These are phyloP conservation scores for Haplochromis vanheusdeni DNA, from an alignment of 2,113 vertebrate species.

Conservation along the genomic window DNA sequence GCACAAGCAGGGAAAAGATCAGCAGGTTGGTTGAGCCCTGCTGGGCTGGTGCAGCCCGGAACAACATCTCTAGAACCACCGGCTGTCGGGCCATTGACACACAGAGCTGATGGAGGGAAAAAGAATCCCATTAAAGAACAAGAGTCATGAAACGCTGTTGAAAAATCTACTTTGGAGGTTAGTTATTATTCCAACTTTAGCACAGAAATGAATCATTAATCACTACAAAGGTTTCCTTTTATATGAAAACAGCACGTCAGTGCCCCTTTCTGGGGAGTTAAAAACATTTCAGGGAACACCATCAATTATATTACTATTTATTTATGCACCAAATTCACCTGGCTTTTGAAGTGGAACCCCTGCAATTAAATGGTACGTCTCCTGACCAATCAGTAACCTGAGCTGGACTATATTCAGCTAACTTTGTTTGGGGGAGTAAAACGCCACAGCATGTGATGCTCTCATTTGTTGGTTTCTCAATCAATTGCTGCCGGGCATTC, in stretches of 20 bases:
- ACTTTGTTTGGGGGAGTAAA: neutral
- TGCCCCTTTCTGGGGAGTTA: neutral
- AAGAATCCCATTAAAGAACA: neutral
- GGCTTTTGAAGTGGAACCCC: neutral
- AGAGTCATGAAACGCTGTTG: neutral
- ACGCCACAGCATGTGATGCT: neutral
- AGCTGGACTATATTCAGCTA: neutral
- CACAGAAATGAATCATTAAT: neutral
- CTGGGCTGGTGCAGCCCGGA: constrained; percentile 76
- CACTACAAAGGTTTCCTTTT: neutral
- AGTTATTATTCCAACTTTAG: neutral
- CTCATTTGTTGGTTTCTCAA: neutral
- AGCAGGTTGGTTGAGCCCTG: constrained; percentile 84
- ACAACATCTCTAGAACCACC: constrained; percentile 84
- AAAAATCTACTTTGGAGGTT: neutral
- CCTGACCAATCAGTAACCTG: neutral
- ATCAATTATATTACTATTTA: neutral
- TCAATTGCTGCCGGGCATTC: neutral
- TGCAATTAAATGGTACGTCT: neutral
- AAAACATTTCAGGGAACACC: neutral
- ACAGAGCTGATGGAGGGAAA: constrained; percentile 66
- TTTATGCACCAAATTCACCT: neutral
- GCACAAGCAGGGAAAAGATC: constrained; percentile 92
- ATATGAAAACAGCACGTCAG: neutral
- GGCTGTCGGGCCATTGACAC: constrained; percentile 87